Conservation (phyloP, 1,140 invertebrate species). For the Drosophila mauritiana region DNA sequence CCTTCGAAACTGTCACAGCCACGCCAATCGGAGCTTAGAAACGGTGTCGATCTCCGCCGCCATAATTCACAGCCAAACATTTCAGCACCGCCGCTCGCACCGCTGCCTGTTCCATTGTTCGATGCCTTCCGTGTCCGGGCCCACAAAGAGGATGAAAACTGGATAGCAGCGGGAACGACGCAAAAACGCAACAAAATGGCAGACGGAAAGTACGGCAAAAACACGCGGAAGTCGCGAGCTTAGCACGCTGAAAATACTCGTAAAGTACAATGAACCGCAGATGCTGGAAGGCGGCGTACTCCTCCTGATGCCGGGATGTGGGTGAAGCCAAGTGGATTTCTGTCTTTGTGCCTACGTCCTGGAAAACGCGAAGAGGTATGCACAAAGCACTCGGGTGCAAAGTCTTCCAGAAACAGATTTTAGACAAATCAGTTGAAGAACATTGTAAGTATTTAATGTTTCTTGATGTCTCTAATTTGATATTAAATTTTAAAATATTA, state of each 20-base stretch:
- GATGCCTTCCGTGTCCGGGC: slow-evolving; percentile 44
- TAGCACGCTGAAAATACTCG: slow-evolving; percentile 49
- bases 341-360: slow-evolving; percentile 25
- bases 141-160: slow-evolving; percentile 22
- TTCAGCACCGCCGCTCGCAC: slow-evolving; percentile 53
- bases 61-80: slow-evolving; percentile 80
- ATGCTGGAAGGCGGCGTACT: slow-evolving; percentile 16
- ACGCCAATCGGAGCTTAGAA: slow-evolving; percentile 47
- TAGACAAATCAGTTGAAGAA: no score
- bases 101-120: slow-evolving; percentile 68
- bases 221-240: slow-evolving; percentile 67
- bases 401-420: neutral
- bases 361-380: slow-evolving; percentile 20
- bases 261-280: slow-evolving; percentile 78
- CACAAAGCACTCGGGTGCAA: neutral
- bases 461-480: no score
- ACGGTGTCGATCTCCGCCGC: slow-evolving; percentile 36
- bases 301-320: slow-evolving; percentile 17
- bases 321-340: slow-evolving; percentile 69
- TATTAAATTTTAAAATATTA: no score
- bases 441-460: no score
- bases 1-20: slow-evolving; percentile 34
- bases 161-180: slow-evolving; percentile 15
- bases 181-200: slow-evolving; percentile 75
- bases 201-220: slow-evolving; percentile 42